phyloP scores from a whole-genome alignment of 2,888 invertebrate species.

The Trichopria drosophilae region DNA sequence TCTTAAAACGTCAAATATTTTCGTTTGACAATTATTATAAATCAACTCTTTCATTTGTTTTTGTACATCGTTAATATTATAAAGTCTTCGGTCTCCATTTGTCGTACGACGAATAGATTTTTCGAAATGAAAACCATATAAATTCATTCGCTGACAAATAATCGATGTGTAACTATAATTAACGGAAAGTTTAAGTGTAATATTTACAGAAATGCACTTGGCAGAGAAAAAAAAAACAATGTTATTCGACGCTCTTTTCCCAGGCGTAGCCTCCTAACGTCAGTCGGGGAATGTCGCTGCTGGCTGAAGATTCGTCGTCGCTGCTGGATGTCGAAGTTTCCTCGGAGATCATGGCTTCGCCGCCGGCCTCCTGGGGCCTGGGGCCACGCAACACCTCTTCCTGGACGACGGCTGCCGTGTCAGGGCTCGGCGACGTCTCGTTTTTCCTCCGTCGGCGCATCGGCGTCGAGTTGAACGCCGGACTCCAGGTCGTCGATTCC shows the following conservation, averaged over 20 bases:
- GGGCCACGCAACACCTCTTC: conserved; percentile 60
- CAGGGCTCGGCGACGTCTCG: conserved; percentile 41
- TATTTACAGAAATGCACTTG: no score
- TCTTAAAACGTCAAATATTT: no score
- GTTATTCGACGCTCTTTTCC: conserved; percentile 40
- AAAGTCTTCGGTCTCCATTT: no score
- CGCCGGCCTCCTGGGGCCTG: conserved; percentile 70
- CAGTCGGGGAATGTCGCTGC: conserved; percentile 53
- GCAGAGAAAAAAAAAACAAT: no score
- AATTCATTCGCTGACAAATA: no score
- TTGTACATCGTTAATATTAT: no score
- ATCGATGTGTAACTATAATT: no score
- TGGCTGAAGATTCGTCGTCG: conserved; percentile 54
- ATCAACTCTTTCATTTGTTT: no score
- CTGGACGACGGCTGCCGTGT: conserved; percentile 26
- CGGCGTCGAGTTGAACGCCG: conserved; percentile 51
- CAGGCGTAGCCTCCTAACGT: conserved; percentile 40
- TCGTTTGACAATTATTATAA: no score
- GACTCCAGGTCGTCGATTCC: conserved; percentile 42
- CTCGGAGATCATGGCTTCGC: conserved; percentile 71
- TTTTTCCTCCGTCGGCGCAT: conserved; percentile 39
- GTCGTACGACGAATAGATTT: no score
- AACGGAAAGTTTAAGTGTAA: no score
- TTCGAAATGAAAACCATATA: no score
- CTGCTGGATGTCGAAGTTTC: conserved; percentile 55